Evolutionary conservation across 2,113 vertebrate genomes (phyloP), one percentile per base, ranked within the genome.

Genomic region (Neotragus pygmaeus): DNA sequence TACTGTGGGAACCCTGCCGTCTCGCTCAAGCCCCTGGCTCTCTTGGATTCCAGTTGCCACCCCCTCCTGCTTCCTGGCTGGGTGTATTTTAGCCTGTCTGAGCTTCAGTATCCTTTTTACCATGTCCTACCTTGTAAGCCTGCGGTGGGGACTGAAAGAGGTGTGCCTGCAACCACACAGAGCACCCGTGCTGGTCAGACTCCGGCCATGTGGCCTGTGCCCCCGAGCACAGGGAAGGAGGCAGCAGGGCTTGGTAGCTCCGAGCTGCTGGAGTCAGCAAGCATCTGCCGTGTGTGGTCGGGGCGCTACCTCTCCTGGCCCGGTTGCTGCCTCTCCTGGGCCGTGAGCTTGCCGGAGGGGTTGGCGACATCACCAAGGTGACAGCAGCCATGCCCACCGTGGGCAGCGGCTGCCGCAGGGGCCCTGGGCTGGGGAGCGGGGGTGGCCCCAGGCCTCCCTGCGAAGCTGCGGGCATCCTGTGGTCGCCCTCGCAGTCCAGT

Each of bases 111-210:
- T 87, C n/a, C 25, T 89, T 49, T 30, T 77, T 14, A 30, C 36
- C 2, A 2, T 2, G 3, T 45, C 57, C 55, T 39, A 12, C 58
- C 83, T 80, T 11, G 30, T 57, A 62, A 90, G 57, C 64, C 88
- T n/a, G 14, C 3, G 21, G 86, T 77, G 78, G 45, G 19, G 36
- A 5, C 4, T 14, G 11, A 27, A 27, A 49, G 43, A 49, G 11
- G 8, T 6, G 21, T 3, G 0, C 51, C 70, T 53, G 17, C 28
- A 16, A 13, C 1, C 2, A 13, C 77, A 70, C 77, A 14, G 2
- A 28, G 51, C 77, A 49, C 12, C 4, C 1, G 8, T 25, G 55
- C 70, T 27, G 21, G 13, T 90, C 17, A 17, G 10, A 15, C 55
- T 2, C 39, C 16, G 7, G 53, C 80, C 55, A 27, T 7, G 49